Conservation (phyloP, 2,797 vertebrate species). For the Karalla daura region DNA sequence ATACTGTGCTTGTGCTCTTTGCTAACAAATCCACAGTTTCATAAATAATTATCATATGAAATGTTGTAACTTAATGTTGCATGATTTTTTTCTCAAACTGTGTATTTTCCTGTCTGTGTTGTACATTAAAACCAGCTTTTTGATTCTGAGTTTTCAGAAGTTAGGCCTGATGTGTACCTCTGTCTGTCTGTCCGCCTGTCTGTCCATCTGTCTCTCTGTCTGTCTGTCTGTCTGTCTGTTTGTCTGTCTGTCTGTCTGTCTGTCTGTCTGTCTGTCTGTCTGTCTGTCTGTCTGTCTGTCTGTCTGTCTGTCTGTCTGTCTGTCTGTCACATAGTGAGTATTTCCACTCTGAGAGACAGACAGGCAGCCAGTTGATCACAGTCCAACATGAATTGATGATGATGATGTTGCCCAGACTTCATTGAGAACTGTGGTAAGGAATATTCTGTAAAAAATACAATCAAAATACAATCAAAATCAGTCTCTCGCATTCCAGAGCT, state of each 20-base stretch:
- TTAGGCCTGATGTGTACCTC: neutral
- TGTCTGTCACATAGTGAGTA: no score
- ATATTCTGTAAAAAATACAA: neutral
- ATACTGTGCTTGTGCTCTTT: neutral
- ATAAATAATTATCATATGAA: neutral
- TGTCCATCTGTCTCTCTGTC: no score
- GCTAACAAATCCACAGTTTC: neutral
- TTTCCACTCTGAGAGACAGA: no score
- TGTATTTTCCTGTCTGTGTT: neutral
- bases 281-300: no score
- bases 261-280: no score
- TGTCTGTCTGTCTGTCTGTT: no score
- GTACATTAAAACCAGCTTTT: neutral
- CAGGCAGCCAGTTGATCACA: conserved; percentile 43
- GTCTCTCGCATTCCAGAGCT: neutral
- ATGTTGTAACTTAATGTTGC: no score
- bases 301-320: no score
- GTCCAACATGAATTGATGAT: no score
- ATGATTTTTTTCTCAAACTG: neutral
- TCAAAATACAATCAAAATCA: neutral
- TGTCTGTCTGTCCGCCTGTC: no score
- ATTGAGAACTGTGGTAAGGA: neutral
- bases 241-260: no score
- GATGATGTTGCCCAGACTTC: no score
- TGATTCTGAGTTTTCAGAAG: neutral